These are phyloP conservation scores for Tetrax tetrax DNA, from an alignment of 2,113 vertebrate genomes.

Conservation along the genomic window DNA sequence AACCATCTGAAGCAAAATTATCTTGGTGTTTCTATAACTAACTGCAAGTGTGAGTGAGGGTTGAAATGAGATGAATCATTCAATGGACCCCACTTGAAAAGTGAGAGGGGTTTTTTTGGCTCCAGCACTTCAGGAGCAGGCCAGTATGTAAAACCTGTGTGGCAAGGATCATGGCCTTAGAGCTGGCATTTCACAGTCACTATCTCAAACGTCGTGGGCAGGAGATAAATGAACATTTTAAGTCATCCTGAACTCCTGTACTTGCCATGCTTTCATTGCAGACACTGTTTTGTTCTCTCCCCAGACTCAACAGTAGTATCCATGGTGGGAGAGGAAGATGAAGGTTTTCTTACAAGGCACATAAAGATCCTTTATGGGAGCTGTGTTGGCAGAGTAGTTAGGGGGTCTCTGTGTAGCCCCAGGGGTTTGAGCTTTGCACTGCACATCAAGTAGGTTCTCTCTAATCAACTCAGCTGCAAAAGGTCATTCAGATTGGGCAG, in stretches of 20 bases:
- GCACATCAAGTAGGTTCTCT: not conserved
- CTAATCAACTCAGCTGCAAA: not conserved
- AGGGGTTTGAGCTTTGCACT: not conserved
- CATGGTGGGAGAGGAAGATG: not conserved
- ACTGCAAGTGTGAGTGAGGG: not conserved
- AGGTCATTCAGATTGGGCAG: not conserved
- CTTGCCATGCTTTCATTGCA: not conserved
- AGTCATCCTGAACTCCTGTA: not conserved
- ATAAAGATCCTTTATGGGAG: not conserved
- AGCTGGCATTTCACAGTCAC: not conserved
- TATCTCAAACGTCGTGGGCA: not conserved
- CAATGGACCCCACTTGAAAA: slow-evolving; percentile 48
- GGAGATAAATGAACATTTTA: slow-evolving; percentile 21
- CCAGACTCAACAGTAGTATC: not conserved
- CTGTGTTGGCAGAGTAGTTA: not conserved
- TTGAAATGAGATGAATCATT: slow-evolving; percentile 36
- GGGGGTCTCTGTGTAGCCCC: not conserved
- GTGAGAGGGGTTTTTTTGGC: not conserved
- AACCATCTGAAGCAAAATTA: not conserved
- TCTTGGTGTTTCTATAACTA: not conserved
- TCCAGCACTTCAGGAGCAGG: slow-evolving; percentile 2
- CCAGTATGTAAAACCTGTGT: not conserved
- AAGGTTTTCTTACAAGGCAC: not conserved
- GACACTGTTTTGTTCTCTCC: not conserved
- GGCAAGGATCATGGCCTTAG: not conserved